These are phyloP conservation scores for Chromoteleia sp. DNA, from an alignment of 2,888 invertebrate genomes.

Conservation along the genomic window DNA sequence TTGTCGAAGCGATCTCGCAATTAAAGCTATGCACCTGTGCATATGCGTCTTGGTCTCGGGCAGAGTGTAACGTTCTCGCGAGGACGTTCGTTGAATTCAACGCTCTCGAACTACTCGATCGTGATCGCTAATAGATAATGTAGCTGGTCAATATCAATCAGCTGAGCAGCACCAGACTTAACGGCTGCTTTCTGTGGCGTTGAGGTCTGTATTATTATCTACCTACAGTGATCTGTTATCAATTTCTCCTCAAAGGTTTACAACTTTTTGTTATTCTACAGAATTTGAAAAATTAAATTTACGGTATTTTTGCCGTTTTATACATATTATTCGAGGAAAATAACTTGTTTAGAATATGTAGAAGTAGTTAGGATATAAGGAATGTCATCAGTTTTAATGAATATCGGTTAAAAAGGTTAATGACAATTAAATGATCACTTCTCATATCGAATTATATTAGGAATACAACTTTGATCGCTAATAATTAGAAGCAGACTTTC, in stretches of 20 bases:
- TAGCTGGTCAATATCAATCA: constrained; percentile 72
- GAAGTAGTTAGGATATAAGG: too few species aligned
- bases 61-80: constrained; percentile 61
- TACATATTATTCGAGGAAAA: too few species aligned
- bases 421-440: too few species aligned
- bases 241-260: constrained; percentile 47
- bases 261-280: not conserved
- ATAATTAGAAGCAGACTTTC: too few species aligned
- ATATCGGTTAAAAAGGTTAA: too few species aligned
- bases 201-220: constrained; percentile 75
- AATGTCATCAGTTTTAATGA: too few species aligned
- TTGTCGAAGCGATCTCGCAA: constrained; percentile 37
- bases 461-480: too few species aligned
- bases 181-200: constrained; percentile 74
- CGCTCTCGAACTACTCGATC: constrained; percentile 71
- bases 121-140: constrained; percentile 76
- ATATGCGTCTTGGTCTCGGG: constrained; percentile 53
- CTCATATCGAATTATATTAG: too few species aligned
- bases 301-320: too few species aligned
- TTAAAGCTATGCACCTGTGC: constrained; percentile 62
- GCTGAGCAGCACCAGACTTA: constrained; percentile 65
- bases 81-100: constrained; percentile 68
- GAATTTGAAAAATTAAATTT: not conserved
- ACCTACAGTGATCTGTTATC: constrained; percentile 71
- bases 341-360: too few species aligned